Evolutionary conservation across 2,888 invertebrate genomes (phyloP).

Genomic region (Apamea monoglypha): DNA sequence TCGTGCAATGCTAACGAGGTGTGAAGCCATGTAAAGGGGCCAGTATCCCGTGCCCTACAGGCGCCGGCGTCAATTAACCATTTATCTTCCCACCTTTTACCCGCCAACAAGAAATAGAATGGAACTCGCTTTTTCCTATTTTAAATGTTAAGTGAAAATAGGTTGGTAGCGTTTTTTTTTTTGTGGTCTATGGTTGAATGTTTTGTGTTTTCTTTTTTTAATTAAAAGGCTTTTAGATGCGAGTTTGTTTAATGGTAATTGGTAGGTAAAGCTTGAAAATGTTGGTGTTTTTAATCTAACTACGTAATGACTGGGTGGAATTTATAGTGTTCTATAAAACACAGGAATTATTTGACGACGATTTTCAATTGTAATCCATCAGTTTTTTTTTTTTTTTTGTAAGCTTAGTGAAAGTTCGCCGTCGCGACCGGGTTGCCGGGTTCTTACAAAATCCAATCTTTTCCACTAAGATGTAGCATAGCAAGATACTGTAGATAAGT

Average conservation of each 20-base stretch:
- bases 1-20: conserved; percentile 65
- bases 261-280: background rate
- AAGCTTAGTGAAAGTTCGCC: background rate
- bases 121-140: conserved; percentile 54
- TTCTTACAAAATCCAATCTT: background rate
- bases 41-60: conserved; percentile 53
- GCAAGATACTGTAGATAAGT: background rate
- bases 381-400: background rate
- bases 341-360: background rate
- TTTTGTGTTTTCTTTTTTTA: background rate
- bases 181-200: conserved; percentile 18
- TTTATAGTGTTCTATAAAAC: background rate
- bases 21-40: conserved; percentile 59
- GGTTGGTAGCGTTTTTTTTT: conserved; percentile 30
- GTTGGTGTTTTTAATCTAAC: background rate
- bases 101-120: conserved; percentile 58
- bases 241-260: background rate
- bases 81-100: conserved; percentile 63
- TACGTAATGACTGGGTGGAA: background rate
- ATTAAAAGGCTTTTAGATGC: background rate
- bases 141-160: conserved; percentile 59
- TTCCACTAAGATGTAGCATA: background rate
- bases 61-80: conserved; percentile 68
- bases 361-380: background rate
- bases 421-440: no score